Evolutionary conservation across 2,797 vertebrate species (phyloP).

Genomic region (Anguilla obscura): DNA sequence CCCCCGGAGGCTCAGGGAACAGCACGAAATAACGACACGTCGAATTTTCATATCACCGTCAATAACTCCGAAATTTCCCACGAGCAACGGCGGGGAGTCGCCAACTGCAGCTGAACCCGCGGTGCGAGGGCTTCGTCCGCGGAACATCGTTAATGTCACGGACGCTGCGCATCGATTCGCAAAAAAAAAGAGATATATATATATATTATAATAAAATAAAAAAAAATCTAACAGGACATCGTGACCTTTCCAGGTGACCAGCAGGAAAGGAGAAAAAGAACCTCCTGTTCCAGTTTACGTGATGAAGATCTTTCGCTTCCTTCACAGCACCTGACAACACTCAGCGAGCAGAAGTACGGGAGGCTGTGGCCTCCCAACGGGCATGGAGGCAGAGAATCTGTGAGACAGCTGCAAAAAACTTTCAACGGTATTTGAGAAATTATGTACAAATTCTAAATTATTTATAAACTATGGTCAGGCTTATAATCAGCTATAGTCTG

Average conservation of each 20-base stretch:
- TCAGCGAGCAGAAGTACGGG: no score
- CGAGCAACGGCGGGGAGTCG: conserved; percentile 51
- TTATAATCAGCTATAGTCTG: no score
- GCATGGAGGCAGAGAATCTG: neutral
- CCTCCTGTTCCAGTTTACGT: neutral
- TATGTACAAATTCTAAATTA: no score
- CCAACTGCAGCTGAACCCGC: conserved; percentile 13
- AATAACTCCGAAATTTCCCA: conserved; percentile 74
- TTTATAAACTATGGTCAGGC: no score
- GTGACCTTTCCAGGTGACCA: conserved; percentile 52
- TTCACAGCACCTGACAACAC: no score
- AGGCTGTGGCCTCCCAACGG: neutral
- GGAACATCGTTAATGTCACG: conserved; percentile 60
- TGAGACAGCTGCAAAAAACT: no score
- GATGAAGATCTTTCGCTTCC: conserved; percentile 34
- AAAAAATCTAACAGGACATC: conserved; percentile 63
- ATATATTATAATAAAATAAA: no score
- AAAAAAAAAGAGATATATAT: conserved; percentile 35
- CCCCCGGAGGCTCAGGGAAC: conserved; percentile 71
- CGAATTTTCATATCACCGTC: conserved; percentile 78
- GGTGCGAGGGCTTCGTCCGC: neutral
- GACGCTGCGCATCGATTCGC: conserved; percentile 64
- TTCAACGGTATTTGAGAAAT: no score
- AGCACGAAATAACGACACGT: conserved; percentile 83
- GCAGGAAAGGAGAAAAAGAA: neutral